phyloP scores from a whole-genome alignment of 2,797 vertebrate genomes.

The Pipistrellus pipistrellus region DNA sequence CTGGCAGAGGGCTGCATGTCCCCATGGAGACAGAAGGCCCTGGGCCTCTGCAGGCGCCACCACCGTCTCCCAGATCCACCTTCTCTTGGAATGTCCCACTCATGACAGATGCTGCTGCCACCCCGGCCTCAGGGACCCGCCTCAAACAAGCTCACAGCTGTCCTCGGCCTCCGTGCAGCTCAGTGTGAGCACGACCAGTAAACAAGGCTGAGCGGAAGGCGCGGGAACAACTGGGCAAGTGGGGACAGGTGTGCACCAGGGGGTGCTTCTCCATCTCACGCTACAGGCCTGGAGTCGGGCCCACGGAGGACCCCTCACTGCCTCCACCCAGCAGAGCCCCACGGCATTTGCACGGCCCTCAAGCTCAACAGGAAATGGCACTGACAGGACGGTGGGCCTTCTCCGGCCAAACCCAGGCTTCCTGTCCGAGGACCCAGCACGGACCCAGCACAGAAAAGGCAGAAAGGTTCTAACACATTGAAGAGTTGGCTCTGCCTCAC shows the following conservation, averaged over 20 bases:
- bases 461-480: neutral
- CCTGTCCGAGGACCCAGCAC: neutral
- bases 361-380: neutral
- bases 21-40: neutral
- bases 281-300: neutral
- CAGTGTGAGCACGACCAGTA: neutral
- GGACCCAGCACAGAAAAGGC: neutral
- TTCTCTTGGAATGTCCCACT: neutral
- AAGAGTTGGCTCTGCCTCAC: neutral
- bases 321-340: neutral
- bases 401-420: neutral
- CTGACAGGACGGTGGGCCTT: neutral
- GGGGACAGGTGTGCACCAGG: neutral
- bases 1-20: neutral
- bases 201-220: neutral
- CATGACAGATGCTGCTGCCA: neutral
- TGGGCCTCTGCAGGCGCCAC: neutral
- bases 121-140: neutral
- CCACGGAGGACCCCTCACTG: neutral
- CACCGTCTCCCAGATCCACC: neutral
- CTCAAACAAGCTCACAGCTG: neutral
- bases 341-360: neutral
- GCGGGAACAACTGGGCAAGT: neutral
- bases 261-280: neutral
- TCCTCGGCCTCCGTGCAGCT: neutral